Evolutionary conservation across 1,140 invertebrate species (phyloP), one percentile per base, ranked within the genome.

Genomic region (Neodiprion virginianus): DNA sequence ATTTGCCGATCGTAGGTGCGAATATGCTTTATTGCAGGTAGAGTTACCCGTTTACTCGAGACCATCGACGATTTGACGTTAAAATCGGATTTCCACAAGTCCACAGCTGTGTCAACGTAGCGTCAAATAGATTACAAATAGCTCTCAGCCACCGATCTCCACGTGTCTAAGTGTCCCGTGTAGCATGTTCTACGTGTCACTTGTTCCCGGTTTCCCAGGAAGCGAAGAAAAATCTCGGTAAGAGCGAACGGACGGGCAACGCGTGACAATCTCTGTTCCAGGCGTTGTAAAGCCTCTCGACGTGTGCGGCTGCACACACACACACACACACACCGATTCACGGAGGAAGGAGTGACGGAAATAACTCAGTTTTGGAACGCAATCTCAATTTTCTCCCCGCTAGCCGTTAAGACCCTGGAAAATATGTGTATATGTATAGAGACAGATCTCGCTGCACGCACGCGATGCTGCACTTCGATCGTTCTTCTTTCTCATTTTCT

Each of bases 331-430:
- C 28, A 40, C 28, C 5, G 28, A 40, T 40, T 2, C 11, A 61
- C n/a, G n/a, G 53, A 61, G n/a, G n/a, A 61, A 61, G 11, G 53
- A 61, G 53, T 61, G 53, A 61, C 53, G 53, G 53, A 61, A 61
- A 61, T 61, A 61, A 61, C 53, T 61, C 53, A 14, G 53, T 61
- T 61, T 61, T 61, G n/a, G 53, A 17, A 61, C n/a, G 53, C 53
- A 61, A 61, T 61, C 53, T 61, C 53, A 61, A 61, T 61, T 8
- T 61, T 61, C 53, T 17, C 53, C n/a, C 28, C 28, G 5, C 11
- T 4, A 17, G 11, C 53, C 53, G 53, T 61, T 61, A 61, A 61
- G n/a, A 61, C n/a, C 11, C 53, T 61, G 53, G 53, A 17, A 17
- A 5, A 17, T 40, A 40, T 40, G 28, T 40, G 28, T 40, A 5